Base-by-base conservation (phyloP, 2,797 vertebrate genomes). In the Bovichtus variegatus region DNA sequence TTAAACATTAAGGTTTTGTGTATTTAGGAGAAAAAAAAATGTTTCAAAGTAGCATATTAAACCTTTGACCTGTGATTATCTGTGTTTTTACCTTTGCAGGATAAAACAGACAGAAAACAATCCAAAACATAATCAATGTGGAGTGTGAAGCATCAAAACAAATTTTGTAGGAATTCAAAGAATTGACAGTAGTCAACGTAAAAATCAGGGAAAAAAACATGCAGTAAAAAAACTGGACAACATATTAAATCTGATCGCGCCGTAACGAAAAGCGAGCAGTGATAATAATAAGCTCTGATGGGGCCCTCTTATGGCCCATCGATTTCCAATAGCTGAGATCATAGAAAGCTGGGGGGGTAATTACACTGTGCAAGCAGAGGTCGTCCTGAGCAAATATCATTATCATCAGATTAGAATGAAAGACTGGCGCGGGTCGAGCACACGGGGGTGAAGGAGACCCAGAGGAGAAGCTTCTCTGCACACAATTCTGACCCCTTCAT, bases 341-440 rank as follows among this genome's bases (percentile, higher is more conserved):
- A 94, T 93, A 93, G 89, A 91, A 89, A 91, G 87, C 88, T 76
- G 84, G 88, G 86, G 87, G 91, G 91, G 92, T 94, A 94, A 94
- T 95, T 94, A 95, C 93, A 92, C 90, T 91, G 93, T 90, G 93
- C 91, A 93, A 90, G 93, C 92, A 94, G 93, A 94, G 93, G 93
- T 94, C 94, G 87, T 90, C 88, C 87, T 91, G 87, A 91, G 92
- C 91, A 94, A 95, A 95, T 94, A 95, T 94, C 92, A 95, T 95
- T 93, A 94, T 94, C 92, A 93, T 93, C 91, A 93, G 93, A 94
- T 95, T 94, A 94, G 89, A 94, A 94, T 92, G 92, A 94, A 93
- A 91, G 87, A 90, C 92, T 74, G 86, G 78, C 13, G 66, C 18
- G 54, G 90, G 87, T 87, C 65, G 86, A 74, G 87, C 60, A 25